Percentiles rank a stretch among this genome's conserved stretches.
Evolutionary conservation across 1,140 invertebrate species (phyloP).

Genomic region (Macrobrachium rosenbergii): DNA sequence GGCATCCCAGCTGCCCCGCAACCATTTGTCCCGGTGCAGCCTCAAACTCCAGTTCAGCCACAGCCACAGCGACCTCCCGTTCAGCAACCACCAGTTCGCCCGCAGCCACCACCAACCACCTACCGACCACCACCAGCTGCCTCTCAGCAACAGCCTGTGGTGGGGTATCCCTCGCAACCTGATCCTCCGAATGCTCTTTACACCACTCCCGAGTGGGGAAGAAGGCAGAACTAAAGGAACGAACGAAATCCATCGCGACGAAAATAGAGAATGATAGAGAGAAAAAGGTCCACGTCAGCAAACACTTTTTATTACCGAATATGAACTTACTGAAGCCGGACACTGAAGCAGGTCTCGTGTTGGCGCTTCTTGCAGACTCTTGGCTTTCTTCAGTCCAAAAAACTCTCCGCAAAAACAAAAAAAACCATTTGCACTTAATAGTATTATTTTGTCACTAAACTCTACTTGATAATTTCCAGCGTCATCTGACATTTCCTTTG

Average conservation of each 20-base stretch:
- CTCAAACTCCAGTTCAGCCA: not conserved
- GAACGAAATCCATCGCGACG: no score
- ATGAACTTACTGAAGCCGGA: not conserved
- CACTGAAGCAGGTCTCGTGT: slow-evolving; percentile 22
- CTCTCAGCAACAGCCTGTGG: not conserved
- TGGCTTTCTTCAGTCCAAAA: not conserved
- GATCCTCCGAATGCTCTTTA: not conserved
- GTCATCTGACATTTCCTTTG: no score
- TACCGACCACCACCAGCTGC: not conserved
- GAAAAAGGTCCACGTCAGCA: not conserved
- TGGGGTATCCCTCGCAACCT: not conserved
- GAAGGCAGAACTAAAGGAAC: not conserved
- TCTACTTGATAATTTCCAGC: no score
- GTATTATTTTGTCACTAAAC: not conserved
- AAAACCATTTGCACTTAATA: not conserved
- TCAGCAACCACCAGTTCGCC: slow-evolving; percentile 8
- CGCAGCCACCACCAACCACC: not conserved
- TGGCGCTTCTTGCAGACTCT: not conserved
- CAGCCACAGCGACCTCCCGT: not conserved
- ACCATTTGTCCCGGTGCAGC: not conserved
- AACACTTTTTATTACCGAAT: no score
- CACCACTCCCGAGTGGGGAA: not conserved
- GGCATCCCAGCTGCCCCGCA: not conserved
- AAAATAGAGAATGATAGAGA: not conserved
- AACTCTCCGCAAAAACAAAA: not conserved